Base-by-base conservation (phyloP, 1,140 invertebrate species). In the Drosophila subpulchrella region DNA sequence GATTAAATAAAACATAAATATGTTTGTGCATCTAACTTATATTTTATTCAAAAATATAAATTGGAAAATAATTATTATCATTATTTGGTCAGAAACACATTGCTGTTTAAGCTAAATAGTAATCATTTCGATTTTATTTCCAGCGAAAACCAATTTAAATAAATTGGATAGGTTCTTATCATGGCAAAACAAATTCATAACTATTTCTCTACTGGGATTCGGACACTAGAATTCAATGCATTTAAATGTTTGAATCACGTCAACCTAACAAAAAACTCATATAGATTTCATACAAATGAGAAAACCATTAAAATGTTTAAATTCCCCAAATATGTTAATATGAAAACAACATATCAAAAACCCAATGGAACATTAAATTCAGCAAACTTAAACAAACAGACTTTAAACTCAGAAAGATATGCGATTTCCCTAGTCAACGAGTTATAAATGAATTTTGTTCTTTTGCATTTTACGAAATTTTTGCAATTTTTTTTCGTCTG, bases 401-500 rank as follows among this genome's bases (percentile, higher is more conserved):
- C 13, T 24, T 70, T 38, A 56, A 70, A 39, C 8, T 47, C n/a
- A n/a, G 38, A 6, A 2, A n/a, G 10, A 11, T 13, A 24, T 15
- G n/a, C 53, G 46, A 59, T 65, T 76, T 54, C 44, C 39, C 15
- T 36, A 48, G 67, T 39, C 74, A 27, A 15, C 24, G 32, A 8
- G 44, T 47, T 61, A 27, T 32, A 77, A 63, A 75, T 53, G 44
- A 75, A 51, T 75, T 54, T 48, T 1, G 6, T 27, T 32, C 46
- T 41, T 46, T 72, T 48, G 30, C 13, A 17, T 60, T 47, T 32
- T 17, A 24, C 15, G 53, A 55, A 50, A 47, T 46, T 56, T 71
- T 63, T 42, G 48, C 78, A 75, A 79, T 82, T 88, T 32, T 34
- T 34, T 78, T 57, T n/a, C 39, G 59, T 53, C 15, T 55, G 24